These are phyloP conservation scores for Oscheius sp. DNA, from an alignment of 2,888 invertebrate species.

Conservation along the genomic window DNA sequence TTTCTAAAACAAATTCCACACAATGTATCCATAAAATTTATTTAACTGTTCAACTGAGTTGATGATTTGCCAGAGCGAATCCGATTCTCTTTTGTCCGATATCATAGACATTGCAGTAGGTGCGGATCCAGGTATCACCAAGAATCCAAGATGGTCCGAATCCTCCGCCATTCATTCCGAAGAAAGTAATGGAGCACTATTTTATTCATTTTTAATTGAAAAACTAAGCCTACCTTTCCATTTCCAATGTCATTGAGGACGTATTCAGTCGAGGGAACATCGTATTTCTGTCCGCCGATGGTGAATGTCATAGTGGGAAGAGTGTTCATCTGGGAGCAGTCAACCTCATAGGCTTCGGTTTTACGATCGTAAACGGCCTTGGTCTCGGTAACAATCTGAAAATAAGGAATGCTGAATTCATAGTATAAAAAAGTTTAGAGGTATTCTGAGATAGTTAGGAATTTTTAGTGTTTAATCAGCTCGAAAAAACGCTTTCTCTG, in stretches of 20 bases:
- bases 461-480: too few species aligned
- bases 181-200: slow-evolving; percentile 46
- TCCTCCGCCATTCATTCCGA: slow-evolving; percentile 46
- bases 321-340: slow-evolving; percentile 46
- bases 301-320: slow-evolving; percentile 55
- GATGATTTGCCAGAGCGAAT: slow-evolving; percentile 42
- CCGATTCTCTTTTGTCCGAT: slow-evolving; percentile 55
- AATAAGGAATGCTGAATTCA: background rate
- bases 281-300: slow-evolving; percentile 55
- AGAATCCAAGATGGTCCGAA: slow-evolving; percentile 52
- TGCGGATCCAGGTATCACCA: slow-evolving; percentile 55
- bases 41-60: slow-evolving; percentile 7
- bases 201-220: too few species aligned
- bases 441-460: background rate
- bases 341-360: slow-evolving; percentile 53
- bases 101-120: slow-evolving; percentile 59
- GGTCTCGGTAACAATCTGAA: slow-evolving; percentile 45
- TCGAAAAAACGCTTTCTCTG: too few species aligned
- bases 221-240: too few species aligned
- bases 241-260: slow-evolving; percentile 57
- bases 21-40: too few species aligned
- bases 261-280: slow-evolving; percentile 59
- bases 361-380: slow-evolving; percentile 49
- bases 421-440: too few species aligned
- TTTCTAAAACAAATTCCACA: too few species aligned